Evolutionary conservation across 2,797 vertebrate genomes (phyloP).

Genomic region (Tolypeutes matacus): DNA sequence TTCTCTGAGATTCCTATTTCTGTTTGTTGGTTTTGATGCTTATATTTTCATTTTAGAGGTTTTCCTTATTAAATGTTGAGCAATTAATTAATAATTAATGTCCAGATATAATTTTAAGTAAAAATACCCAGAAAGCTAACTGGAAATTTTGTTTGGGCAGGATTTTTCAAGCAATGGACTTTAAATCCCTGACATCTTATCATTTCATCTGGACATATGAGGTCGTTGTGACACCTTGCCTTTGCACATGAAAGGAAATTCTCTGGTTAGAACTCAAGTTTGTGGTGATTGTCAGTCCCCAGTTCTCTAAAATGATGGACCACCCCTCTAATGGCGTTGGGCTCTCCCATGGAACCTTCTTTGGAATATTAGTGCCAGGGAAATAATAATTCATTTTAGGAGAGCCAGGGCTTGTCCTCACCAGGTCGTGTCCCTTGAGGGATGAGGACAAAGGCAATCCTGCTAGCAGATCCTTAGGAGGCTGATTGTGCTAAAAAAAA

Average conservation of each 20-base stretch:
- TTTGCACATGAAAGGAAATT: not conserved
- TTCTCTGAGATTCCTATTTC: not conserved
- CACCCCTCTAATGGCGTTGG: not conserved
- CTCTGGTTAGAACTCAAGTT: not conserved
- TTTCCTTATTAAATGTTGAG: not conserved
- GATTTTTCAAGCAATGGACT: not conserved
- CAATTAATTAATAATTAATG: not conserved
- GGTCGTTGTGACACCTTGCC: not conserved
- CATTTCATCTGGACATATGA: not conserved
- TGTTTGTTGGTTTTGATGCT: not conserved
- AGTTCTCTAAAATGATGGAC: not conserved
- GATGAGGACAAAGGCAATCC: not conserved
- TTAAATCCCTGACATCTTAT: not conserved
- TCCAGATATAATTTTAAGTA: not conserved
- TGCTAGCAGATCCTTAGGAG: not conserved
- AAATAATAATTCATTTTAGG: not conserved
- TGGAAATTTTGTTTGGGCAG: not conserved
- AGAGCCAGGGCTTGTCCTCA: not conserved
- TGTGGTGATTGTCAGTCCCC: not conserved
- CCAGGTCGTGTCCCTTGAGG: not conserved
- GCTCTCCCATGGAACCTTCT: not conserved
- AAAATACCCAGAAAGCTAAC: not conserved
- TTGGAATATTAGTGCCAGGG: not conserved
- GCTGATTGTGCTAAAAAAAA: not conserved
- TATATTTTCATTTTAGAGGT: not conserved